These are phyloP conservation scores for Drosophila heteroneura DNA, from an alignment of 2,888 invertebrate species.

Conservation along the genomic window DNA sequence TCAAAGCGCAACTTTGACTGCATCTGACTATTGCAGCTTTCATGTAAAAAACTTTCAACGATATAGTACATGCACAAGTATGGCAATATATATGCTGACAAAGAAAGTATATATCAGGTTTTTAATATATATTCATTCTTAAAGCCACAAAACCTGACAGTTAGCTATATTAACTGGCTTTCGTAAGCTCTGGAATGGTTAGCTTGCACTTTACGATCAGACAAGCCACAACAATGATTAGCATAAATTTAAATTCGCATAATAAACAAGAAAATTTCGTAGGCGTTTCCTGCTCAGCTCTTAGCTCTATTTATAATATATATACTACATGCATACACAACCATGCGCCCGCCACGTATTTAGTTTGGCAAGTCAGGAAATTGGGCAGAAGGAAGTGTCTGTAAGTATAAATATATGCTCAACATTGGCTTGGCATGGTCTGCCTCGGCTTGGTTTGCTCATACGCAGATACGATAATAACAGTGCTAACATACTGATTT, in stretches of 20 bases:
- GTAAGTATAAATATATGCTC: conserved; percentile 22
- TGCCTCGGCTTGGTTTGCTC: conserved; percentile 30
- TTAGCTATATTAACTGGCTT: conserved; percentile 27
- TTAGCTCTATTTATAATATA: conserved; percentile 41
- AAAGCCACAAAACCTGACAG: conserved; percentile 26
- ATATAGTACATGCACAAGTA: not conserved
- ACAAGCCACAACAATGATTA: conserved; percentile 60
- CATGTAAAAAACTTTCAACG: conserved; percentile 1
- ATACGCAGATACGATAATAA: conserved; percentile 63
- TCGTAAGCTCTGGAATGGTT: conserved; percentile 12
- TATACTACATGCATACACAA: conserved; percentile 19
- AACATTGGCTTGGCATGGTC: conserved; percentile 11
- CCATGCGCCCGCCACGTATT: conserved; percentile 13
- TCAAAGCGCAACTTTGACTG: conserved; percentile 5
- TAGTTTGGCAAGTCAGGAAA: conserved; percentile 51
- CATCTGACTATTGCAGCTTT: conserved; percentile 16
- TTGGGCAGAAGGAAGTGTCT: conserved; percentile 54
- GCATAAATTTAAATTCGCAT: conserved; percentile 76
- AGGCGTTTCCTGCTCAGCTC: conserved; percentile 45
- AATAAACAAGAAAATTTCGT: conserved; percentile 65
- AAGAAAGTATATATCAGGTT: conserved; percentile 9
- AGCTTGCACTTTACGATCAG: conserved; percentile 39
- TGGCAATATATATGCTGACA: not conserved
- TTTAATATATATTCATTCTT: conserved; percentile 33
- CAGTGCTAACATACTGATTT: conserved; percentile 72